A percentile compares a stretch with the other conserved stretches of the same genome.
Conservation (phyloP, 2,888 invertebrate genomes). For the Urechis unicinctus region DNA sequence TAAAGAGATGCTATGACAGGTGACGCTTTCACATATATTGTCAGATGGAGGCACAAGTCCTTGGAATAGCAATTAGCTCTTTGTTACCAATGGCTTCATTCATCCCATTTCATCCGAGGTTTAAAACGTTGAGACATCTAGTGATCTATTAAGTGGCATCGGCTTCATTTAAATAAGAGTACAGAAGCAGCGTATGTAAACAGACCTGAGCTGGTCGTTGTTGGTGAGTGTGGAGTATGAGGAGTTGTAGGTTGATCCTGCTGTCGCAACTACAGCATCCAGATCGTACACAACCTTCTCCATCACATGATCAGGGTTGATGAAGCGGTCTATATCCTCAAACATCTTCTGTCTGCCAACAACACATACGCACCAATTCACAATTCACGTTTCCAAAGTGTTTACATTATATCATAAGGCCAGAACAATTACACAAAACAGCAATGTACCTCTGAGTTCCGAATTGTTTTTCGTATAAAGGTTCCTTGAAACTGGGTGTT, state of each 20-base stretch:
- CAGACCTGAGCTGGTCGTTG: constrained; percentile 36
- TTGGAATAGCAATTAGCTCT: no score
- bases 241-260: constrained; percentile 24
- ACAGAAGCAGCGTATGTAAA: no score
- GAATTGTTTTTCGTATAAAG: constrained; percentile 55
- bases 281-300: constrained; percentile 67
- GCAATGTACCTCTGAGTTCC: constrained; percentile 54
- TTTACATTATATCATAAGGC: no score
- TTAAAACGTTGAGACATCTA: no score
- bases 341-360: constrained; percentile 48
- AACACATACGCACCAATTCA: not conserved
- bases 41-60: no score
- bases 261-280: constrained; percentile 54
- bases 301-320: constrained; percentile 58
- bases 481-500: constrained; percentile 56
- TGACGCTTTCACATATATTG: no score
- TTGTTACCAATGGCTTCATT: no score
- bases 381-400: not conserved
- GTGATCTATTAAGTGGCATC: no score
- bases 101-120: no score
- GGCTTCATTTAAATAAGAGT: no score
- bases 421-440: no score
- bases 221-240: constrained; percentile 31
- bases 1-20: no score
- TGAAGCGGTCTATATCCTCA: constrained; percentile 64